A percentile compares a stretch with the other conserved stretches of the same genome.
Evolutionary conservation across 2,888 invertebrate genomes (phyloP).

Genomic region (Phania funesta): DNA sequence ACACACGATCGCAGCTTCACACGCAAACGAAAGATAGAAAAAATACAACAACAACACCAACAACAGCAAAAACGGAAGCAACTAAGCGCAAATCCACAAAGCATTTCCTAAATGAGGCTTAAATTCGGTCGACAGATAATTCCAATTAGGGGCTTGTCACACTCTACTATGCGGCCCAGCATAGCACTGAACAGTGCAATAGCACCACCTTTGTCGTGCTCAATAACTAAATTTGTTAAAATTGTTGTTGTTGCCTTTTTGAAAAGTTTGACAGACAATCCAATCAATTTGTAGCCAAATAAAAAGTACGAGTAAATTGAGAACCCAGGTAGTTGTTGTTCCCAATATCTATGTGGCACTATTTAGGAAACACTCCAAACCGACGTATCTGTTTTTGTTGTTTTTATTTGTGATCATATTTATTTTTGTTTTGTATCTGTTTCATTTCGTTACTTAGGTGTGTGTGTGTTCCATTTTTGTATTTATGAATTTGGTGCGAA

Average conservation of each 20-base stretch:
- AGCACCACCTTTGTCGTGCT: slow-evolving; percentile 46
- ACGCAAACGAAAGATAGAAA: slow-evolving; percentile 10
- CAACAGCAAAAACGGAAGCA: slow-evolving; percentile 69
- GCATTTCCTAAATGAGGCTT: slow-evolving; percentile 81
- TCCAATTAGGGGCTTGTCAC: slow-evolving; percentile 77
- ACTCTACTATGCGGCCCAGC: slow-evolving; percentile 31
- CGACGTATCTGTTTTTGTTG: slow-evolving; percentile 39
- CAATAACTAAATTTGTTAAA: slow-evolving; percentile 30
- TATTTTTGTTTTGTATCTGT: slow-evolving; percentile 26
- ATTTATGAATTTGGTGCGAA: slow-evolving; percentile 55
- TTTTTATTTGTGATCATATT: background rate
- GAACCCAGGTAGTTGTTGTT: slow-evolving; percentile 33
- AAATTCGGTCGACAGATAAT: slow-evolving; percentile 78
- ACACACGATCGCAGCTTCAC: slow-evolving; percentile 10
- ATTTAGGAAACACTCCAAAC: slow-evolving; percentile 61
- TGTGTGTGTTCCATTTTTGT: background rate
- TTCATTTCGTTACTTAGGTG: slow-evolving; percentile 26
- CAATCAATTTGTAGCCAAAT: slow-evolving; percentile 73
- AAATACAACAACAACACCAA: too few species aligned
- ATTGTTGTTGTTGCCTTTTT: background rate
- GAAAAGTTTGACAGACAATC: slow-evolving; percentile 71
- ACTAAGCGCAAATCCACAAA: slow-evolving; percentile 80
- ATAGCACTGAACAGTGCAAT: background rate
- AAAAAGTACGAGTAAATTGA: slow-evolving; percentile 48
- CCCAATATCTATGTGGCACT: slow-evolving; percentile 49